Evolutionary conservation across 2,113 vertebrate species (phyloP).

Genomic region (Shinisaurus crocodilurus): DNA sequence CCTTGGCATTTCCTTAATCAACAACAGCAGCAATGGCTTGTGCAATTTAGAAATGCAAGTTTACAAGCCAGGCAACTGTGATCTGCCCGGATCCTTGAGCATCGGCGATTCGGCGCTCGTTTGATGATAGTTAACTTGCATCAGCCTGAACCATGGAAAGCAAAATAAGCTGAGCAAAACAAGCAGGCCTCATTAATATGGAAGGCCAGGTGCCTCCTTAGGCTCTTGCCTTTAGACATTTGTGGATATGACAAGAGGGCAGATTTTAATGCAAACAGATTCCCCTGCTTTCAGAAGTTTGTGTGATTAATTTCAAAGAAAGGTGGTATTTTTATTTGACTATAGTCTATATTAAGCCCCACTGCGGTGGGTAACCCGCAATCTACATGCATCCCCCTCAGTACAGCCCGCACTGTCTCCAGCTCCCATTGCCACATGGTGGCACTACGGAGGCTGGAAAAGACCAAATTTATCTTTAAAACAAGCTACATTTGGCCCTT

Average conservation of each 20-base stretch:
- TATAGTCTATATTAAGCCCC: neutral
- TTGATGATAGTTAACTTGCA: constrained; percentile 25
- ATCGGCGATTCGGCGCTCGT: neutral
- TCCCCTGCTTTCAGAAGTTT: neutral
- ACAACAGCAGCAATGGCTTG: neutral
- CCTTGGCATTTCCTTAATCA: constrained; percentile 36
- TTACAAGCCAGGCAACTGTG: constrained; percentile 32
- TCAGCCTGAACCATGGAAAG: constrained; percentile 7
- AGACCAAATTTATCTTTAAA: too few relatives aligned
- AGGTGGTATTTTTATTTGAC: too few relatives aligned
- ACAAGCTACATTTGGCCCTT: too few relatives aligned
- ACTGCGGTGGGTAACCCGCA: too few relatives aligned
- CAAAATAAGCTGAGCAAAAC: neutral
- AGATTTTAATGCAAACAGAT: neutral
- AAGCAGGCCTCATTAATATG: neutral
- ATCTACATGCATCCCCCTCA: too few relatives aligned
- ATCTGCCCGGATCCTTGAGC: constrained; percentile 28
- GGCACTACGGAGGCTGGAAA: too few relatives aligned
- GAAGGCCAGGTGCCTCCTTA: neutral
- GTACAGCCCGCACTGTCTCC: too few relatives aligned
- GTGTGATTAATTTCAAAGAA: neutral
- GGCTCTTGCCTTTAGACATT: neutral
- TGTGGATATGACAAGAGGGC: neutral
- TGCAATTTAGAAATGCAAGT: constrained; percentile 12
- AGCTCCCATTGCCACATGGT: too few relatives aligned